phyloP scores from a whole-genome alignment of 2,797 vertebrate species.

The Hypotaenidia okinawae region DNA sequence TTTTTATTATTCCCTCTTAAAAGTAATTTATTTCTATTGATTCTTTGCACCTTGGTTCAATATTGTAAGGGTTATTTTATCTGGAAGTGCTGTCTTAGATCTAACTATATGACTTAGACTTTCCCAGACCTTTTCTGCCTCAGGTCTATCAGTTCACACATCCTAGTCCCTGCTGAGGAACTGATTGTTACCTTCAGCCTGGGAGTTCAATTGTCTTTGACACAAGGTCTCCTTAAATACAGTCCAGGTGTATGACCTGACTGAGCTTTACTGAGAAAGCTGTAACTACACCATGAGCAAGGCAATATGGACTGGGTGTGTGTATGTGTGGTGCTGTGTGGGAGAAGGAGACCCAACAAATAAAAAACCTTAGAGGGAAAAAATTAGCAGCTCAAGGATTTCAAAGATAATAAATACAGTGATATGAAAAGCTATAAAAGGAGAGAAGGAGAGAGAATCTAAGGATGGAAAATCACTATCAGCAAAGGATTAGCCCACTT shows the following conservation, averaged over 20 bases:
- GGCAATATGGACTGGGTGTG: background rate
- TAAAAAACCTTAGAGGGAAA: rapidly evolving
- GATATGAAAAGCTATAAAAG: background rate
- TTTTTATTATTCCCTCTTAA: background rate
- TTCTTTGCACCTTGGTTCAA: background rate
- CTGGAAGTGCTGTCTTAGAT: background rate
- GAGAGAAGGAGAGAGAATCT: background rate
- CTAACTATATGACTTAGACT: background rate
- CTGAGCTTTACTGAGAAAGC: background rate
- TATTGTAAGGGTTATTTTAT: no score
- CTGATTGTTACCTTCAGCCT: background rate
- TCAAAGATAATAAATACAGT: background rate
- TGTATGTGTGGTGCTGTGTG: no score
- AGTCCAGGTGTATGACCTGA: background rate
- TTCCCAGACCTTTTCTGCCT: background rate
- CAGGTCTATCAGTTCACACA: background rate
- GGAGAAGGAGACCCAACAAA: no score
- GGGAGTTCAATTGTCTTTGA: background rate
- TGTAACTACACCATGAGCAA: background rate
- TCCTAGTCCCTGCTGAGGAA: background rate
- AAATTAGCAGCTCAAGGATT: background rate
- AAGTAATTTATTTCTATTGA: background rate
- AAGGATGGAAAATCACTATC: background rate
- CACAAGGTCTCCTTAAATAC: background rate
- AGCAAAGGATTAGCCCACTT: background rate